Base-by-base conservation (phyloP, 1,140 invertebrate genomes). In the Odontomachus brunneus region DNA sequence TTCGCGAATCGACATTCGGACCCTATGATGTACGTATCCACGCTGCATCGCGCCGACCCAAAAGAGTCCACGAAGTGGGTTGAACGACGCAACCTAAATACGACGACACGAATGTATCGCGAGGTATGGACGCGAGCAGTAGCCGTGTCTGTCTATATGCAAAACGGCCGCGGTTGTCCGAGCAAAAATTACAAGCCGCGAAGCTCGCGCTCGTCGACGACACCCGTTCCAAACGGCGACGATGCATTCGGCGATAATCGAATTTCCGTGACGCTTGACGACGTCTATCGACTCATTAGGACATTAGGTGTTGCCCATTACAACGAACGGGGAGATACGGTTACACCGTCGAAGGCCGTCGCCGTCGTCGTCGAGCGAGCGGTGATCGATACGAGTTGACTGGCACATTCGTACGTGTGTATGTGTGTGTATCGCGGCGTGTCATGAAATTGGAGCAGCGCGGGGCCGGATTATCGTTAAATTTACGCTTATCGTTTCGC, bases 221-320 rank as follows among this genome's bases (percentile, higher is more conserved):
- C 38, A 11, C 38, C 9, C 49, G 71, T 82, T 73, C 26, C 38
- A 7, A 44, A 44, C 38, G 38, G 9, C 38, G 55, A 62, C 12
- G 57, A 55, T 66, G 67, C 59, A 19, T 59, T 48, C 19, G 72
- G 75, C 33, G 82, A 60, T 88, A 88, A 88, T 88, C 85, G 85
- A 88, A 82, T 88, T 84, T 73, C 67, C 75, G 76, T 75, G 66
- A 76, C 71, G 83, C 17, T 84, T 87, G 82, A 84, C 83, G 85
- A 76, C 67, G 85, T 87, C 83, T 87, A 87, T 87, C 87, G 75
- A 87, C 53, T 84, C 85, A 76, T 86, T 84, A 86, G 33, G 67
- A 84, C 85, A 86, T 88, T 84, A 88, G 87, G 82, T 84, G 85
- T 81, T 84, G 85, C 82, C 60, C 51, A 63, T 81, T 76, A 80